Evolutionary conservation across 2,888 invertebrate genomes (phyloP).

Genomic region (Drosophila antonietae): DNA sequence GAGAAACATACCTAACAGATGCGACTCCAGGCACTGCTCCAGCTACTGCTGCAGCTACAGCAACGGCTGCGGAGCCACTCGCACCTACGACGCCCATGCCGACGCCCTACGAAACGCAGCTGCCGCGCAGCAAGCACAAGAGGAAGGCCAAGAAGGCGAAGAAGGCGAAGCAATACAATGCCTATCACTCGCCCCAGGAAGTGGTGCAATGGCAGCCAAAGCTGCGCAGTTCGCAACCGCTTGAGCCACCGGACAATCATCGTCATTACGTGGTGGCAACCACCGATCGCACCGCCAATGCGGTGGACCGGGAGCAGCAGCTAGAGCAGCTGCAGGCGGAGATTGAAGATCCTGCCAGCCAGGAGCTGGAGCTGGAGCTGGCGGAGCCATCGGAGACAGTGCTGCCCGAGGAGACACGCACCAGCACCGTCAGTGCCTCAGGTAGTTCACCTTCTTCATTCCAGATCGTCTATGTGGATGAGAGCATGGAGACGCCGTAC

Average conservation of each 20-base stretch:
- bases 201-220: slow-evolving; percentile 69
- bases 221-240: slow-evolving; percentile 24
- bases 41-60: background rate
- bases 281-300: background rate
- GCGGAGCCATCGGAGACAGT: background rate
- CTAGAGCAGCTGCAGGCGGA: slow-evolving; percentile 1
- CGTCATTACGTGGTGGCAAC: slow-evolving; percentile 31
- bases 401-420: background rate
- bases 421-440: slow-evolving; percentile 3
- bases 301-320: background rate
- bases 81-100: slow-evolving; percentile 28
- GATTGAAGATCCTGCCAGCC: slow-evolving; percentile 1
- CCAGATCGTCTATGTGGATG: slow-evolving; percentile 75
- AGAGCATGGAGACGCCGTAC: slow-evolving; percentile 67
- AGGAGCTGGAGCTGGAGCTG: slow-evolving; percentile 18
- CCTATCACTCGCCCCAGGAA: slow-evolving; percentile 71
- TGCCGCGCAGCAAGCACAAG: slow-evolving; percentile 31
- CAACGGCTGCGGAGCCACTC: background rate
- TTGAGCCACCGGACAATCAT: slow-evolving; percentile 64
- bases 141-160: slow-evolving; percentile 63
- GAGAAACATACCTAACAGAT: background rate
- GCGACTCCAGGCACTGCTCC: background rate
- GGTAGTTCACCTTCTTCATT: slow-evolving; percentile 45
- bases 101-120: slow-evolving; percentile 54
- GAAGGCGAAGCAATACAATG: slow-evolving; percentile 67